A percentile compares a stretch with the other conserved stretches of the same genome.
Conservation (phyloP, 2,888 invertebrate species). For the Eupsilia transversa region DNA sequence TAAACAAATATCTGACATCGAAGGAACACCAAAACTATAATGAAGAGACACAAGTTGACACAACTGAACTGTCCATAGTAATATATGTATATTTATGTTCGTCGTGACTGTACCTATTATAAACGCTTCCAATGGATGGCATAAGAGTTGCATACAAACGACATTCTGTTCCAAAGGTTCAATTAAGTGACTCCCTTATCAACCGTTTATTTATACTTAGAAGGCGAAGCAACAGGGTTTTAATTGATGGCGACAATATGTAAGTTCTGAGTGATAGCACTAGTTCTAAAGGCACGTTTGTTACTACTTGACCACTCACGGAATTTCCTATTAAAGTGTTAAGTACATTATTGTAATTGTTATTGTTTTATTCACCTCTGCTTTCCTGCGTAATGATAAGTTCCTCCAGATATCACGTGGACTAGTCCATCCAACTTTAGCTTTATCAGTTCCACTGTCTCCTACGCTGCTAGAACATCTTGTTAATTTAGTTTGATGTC, state of each 20-base stretch:
- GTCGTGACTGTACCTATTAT: conserved; percentile 23
- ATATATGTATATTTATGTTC: conserved; percentile 5
- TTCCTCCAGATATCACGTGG: conserved; percentile 89
- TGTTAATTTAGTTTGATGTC: conserved; percentile 81
- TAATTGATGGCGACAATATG: conserved; percentile 64
- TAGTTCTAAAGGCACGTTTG: conserved; percentile 30
- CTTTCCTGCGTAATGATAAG: conserved; percentile 86
- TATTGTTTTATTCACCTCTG: conserved; percentile 80
- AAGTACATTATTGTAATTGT: conserved; percentile 28
- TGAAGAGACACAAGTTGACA: too few relatives aligned
- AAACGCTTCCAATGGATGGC: conserved; percentile 41
- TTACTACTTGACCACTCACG: conserved; percentile 29
- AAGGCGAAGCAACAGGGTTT: conserved; percentile 57
- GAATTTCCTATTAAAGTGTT: conserved; percentile 38
- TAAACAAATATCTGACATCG: background rate
- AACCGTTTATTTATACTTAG: conserved; percentile 66
- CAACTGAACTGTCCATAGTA: background rate
- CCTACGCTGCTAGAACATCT: conserved; percentile 87
- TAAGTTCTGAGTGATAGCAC: conserved; percentile 55
- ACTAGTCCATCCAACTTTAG: conserved; percentile 88
- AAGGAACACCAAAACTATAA: background rate
- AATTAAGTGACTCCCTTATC: conserved; percentile 67
- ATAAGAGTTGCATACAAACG: conserved; percentile 52
- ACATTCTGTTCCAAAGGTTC: conserved; percentile 64
- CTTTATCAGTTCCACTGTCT: conserved; percentile 84